Evolutionary conservation across 2,113 vertebrate species (phyloP), one percentile per base, ranked within the genome.

Genomic region (Eurystomus gularis): DNA sequence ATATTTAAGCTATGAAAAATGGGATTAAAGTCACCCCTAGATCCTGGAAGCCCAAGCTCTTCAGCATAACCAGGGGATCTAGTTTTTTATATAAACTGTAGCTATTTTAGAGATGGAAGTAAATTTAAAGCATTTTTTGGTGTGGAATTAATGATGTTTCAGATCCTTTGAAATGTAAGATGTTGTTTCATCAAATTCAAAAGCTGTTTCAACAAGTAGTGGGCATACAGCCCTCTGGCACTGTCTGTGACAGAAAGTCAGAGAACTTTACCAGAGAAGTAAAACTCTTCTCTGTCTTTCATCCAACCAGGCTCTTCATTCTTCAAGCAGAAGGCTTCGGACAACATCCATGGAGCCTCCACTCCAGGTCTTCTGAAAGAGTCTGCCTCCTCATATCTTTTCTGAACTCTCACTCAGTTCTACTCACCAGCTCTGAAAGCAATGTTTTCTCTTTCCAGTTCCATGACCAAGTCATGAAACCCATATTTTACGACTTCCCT

Each of bases 401-500:
- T 55, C 33, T 35, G 72, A 92, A n/a, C 33, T 81, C 76, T 82
- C 2, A 0, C 31, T 78, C 40, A 13, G 17, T 54, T 90, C 35
- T 76, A 16, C 35, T 87, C 33, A 40, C 26, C 35, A 39, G 21
- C 19, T 49, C 55, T 44, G 48, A 78, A 55, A 33, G 25, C 52
- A 71, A 20, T 4, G 8, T 23, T 84, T 88, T 83, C 37, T 93
- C 82, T 70, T 83, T 71, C 52, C 35, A 79, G 17, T 31, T 94
- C 81, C 44, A 76, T 20, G 48, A 75, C 37, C 35, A 68, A n/a
- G 52, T 64, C 14, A 12, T 49, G 31, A 84, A 96, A 71, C 17
- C 48, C 57, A 76, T 33, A 10, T 91, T 95, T 95, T 87, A 93
- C 4, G 6, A 64, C 73, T 91, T 95, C 25, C 35, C 83, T 19